phyloP scores from a whole-genome alignment of 2,797 vertebrate species.

The Pangasius macronema region DNA sequence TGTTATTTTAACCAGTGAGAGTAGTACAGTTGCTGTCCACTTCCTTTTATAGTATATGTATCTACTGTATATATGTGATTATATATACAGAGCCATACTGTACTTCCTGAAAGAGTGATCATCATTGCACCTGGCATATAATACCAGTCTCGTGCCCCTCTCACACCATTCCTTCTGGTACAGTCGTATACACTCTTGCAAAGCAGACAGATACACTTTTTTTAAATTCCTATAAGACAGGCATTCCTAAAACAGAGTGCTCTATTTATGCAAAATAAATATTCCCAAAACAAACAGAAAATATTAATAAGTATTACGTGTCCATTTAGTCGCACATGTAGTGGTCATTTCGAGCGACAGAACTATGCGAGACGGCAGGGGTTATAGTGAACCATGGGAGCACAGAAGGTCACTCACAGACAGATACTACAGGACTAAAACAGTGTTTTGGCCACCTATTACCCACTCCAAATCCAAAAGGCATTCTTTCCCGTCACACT shows the following conservation, averaged over 20 bases:
- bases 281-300: conserved; percentile 47
- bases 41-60: conserved; percentile 53
- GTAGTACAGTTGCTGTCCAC: conserved; percentile 54
- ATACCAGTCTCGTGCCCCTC: conserved; percentile 48
- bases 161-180: conserved; percentile 38
- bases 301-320: conserved; percentile 51
- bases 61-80: conserved; percentile 49
- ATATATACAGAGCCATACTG: conserved; percentile 63
- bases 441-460: conserved; percentile 52
- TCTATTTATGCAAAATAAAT: conserved; percentile 64
- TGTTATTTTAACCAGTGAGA: conserved; percentile 56
- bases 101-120: conserved; percentile 53
- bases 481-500: conserved; percentile 35
- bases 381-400: conserved; percentile 54
- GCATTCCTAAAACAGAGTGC: conserved; percentile 64
- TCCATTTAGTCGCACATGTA: conserved; percentile 50
- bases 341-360: conserved; percentile 43
- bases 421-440: conserved; percentile 60
- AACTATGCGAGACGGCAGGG: conserved; percentile 53
- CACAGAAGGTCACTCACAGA: conserved; percentile 60
- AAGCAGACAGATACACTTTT: conserved; percentile 51
- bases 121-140: conserved; percentile 35
- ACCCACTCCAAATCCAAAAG: conserved; percentile 49
- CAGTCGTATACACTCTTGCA: conserved; percentile 37
- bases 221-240: conserved; percentile 51